A percentile compares a stretch with the other conserved stretches of the same genome.
Evolutionary conservation across 2,797 vertebrate genomes (phyloP).

Genomic region (Kryptolebias ocellatus): DNA sequence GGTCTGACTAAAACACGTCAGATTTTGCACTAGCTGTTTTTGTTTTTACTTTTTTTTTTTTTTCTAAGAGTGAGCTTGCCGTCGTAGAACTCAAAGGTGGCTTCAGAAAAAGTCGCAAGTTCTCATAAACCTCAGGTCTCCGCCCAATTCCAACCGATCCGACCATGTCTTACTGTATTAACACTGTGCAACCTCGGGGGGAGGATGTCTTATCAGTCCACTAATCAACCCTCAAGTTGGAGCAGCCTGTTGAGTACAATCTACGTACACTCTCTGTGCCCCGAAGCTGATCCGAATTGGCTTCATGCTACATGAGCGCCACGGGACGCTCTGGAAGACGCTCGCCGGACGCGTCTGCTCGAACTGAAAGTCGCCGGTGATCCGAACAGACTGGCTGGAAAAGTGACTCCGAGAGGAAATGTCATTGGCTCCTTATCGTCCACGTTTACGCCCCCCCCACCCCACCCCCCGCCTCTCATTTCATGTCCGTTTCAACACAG

Average conservation of each 20-base stretch:
- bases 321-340: conserved; percentile 29
- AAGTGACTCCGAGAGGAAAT: conserved; percentile 9
- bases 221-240: conserved; percentile 30
- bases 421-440: conserved; percentile 15
- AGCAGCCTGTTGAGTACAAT: conserved; percentile 45
- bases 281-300: conserved; percentile 38
- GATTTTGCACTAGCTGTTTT: conserved; percentile 70
- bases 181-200: conserved; percentile 64
- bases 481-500: conserved; percentile 57
- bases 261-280: conserved; percentile 25
- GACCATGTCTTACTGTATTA: conserved; percentile 67
- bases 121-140: conserved; percentile 77
- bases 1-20: conserved; percentile 52
- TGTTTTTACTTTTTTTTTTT: conserved; percentile 30
- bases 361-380: neutral
- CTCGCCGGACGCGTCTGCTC: conserved; percentile 4
- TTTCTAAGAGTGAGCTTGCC: conserved; percentile 44
- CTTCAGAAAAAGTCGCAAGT: conserved; percentile 53
- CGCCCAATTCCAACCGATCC: conserved; percentile 59
- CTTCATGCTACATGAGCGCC: conserved; percentile 43
- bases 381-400: conserved; percentile 10
- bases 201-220: conserved; percentile 24
- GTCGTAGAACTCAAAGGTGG: conserved; percentile 46
- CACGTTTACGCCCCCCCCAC: conserved; percentile 13
- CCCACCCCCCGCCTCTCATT: conserved; percentile 24